phyloP scores from a whole-genome alignment of 2,888 invertebrate species.

The Pristionchus fissidentatus region DNA sequence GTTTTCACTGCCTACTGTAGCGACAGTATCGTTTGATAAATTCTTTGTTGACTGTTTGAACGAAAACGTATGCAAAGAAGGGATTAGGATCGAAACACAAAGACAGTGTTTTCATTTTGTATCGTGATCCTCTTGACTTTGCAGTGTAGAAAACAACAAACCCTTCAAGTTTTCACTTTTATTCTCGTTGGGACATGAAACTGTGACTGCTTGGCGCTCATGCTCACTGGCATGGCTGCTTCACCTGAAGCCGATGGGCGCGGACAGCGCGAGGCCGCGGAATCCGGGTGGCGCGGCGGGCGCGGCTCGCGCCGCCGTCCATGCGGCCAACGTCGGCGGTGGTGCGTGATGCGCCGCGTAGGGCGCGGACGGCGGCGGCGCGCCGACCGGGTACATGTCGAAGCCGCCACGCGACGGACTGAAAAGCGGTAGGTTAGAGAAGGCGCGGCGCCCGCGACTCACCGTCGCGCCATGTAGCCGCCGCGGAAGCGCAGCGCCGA shows the following conservation, averaged over 20 bases:
- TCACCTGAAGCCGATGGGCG: background rate
- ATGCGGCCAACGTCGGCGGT: background rate
- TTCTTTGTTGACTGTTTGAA: too few relatives aligned
- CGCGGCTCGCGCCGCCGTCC: background rate
- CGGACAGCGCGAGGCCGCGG: background rate
- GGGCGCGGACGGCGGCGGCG: background rate
- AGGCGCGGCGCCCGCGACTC: background rate
- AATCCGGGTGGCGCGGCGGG: background rate
- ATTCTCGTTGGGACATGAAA: slow-evolving; percentile 35
- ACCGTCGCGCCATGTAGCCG: slow-evolving; percentile 1
- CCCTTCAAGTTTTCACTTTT: slow-evolving; percentile 44
- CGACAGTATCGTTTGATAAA: background rate
- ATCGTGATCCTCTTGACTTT: too few relatives aligned
- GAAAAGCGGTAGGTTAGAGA: background rate
- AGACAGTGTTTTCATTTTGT: too few relatives aligned
- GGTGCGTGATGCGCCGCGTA: background rate
- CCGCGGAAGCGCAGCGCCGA: background rate
- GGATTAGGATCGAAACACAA: background rate
- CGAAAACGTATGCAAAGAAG: too few relatives aligned
- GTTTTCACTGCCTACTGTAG: background rate
- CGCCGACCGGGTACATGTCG: slow-evolving; percentile 27
- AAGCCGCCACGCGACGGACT: slow-evolving; percentile 31
- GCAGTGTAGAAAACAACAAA: background rate
- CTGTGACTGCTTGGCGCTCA: background rate
- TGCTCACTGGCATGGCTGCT: background rate